phyloP scores from a whole-genome alignment of 2,113 vertebrate species.

The Hemiscyllium ocellatum region DNA sequence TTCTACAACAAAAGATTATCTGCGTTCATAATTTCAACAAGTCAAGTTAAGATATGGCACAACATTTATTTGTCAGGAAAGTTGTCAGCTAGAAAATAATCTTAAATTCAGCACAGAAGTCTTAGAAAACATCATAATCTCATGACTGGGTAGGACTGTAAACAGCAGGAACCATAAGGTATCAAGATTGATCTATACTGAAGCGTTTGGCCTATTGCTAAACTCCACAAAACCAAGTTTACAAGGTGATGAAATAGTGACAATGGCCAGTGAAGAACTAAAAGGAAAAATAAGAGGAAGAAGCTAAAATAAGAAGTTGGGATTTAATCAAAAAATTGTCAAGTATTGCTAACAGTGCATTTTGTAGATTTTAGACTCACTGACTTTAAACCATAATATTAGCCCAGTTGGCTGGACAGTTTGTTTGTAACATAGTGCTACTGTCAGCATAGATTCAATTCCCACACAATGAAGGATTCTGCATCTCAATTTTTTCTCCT shows the following conservation, averaged over 20 bases:
- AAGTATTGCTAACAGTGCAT: not conserved
- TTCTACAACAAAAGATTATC: not conserved
- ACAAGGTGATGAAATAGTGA: not conserved
- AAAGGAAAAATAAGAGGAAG: not conserved
- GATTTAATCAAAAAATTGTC: not conserved
- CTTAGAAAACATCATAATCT: not conserved
- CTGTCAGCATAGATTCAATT: too few relatives aligned
- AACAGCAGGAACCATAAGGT: not conserved
- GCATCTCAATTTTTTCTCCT: too few relatives aligned
- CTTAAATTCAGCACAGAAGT: not conserved
- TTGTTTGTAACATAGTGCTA: too few relatives aligned
- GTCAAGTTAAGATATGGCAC: not conserved
- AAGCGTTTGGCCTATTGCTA: not conserved
- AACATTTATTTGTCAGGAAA: not conserved
- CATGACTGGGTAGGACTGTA: not conserved
- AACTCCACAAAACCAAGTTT: not conserved
- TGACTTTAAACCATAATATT: too few relatives aligned
- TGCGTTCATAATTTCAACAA: not conserved
- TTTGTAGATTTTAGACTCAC: too few relatives aligned
- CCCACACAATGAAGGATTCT: too few relatives aligned
- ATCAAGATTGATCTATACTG: not conserved
- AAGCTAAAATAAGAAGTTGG: not conserved
- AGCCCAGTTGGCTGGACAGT: too few relatives aligned
- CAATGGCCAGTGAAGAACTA: not conserved
- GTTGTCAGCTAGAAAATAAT: not conserved